Evolutionary conservation across 2,797 vertebrate genomes (phyloP), one percentile per base, ranked within the genome.

Genomic region (Danio albolineatus): DNA sequence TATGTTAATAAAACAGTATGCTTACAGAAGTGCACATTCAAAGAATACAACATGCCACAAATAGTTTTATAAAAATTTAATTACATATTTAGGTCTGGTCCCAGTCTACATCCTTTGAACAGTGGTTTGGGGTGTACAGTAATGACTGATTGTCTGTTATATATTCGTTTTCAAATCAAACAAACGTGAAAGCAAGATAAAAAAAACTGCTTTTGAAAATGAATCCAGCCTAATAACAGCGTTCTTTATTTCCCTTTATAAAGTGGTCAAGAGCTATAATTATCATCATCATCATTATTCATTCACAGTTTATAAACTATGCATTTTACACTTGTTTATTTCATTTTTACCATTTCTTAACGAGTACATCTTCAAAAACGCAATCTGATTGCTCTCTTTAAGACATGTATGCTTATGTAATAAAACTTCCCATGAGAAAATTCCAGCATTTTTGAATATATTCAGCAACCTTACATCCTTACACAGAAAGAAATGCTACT

Each of bases 381-480:
- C 38, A 21, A 49, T 10, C 16, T 46, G 21, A 67, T 43, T 57
- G 21, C 28, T 28, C 53, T 44, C 49, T 19, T n/a, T 46, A 41
- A 48, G 16, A 56, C 59, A 39, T 85, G 82, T 83, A 79, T 91
- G 86, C 89, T 89, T 36, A 90, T 87, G 53, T 38, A 38, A 39
- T 54, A 36, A 49, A n/a, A 74, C 53, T 51, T 21, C 71, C 82
- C n/a, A 86, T 69, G 51, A 83, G 82, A 73, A 83, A 62, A 65
- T 21, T 76, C 76, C 76, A 78, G 76, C 76, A 60, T 70, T 69
- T 78, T 44, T 60, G 44, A 69, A 78, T 51, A 76, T 54, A 41
- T 56, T 39, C 44, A 67, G 53, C 19, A 76, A 65, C 36, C 17
- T 46, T 56, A 36, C 51, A 66, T 48, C 41, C 66, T 38, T 10